phyloP scores from a whole-genome alignment of 2,888 invertebrate species.

The Schrankia costaestrigalis region DNA sequence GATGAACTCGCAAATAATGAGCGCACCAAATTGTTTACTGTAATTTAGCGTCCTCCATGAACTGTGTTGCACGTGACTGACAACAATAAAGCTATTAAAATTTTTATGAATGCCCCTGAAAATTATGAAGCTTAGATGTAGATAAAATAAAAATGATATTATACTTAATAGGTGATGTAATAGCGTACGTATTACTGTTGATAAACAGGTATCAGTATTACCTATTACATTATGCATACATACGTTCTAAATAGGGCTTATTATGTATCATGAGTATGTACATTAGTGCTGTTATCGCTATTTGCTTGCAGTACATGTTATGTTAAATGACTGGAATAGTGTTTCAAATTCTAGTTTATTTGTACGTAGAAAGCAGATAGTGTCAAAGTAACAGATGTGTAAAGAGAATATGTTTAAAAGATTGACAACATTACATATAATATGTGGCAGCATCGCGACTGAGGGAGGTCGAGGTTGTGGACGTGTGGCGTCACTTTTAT shows the following conservation, averaged over 20 bases:
- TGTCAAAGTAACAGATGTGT: constrained; percentile 2
- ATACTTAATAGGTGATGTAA: constrained; percentile 18
- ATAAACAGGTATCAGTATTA: constrained; percentile 1
- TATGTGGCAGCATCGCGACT: constrained; percentile 6
- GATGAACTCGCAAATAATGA: constrained; percentile 73
- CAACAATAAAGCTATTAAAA: constrained; percentile 69
- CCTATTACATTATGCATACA: neutral
- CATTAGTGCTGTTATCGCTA: neutral
- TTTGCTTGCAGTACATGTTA: neutral
- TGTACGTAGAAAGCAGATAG: neutral
- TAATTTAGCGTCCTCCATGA: constrained; percentile 68
- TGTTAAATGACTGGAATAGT: neutral
- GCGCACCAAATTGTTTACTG: constrained; percentile 74
- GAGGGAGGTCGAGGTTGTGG: constrained; percentile 34
- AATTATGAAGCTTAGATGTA: constrained; percentile 29
- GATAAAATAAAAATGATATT: constrained; percentile 34
- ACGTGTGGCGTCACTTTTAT: constrained; percentile 60
- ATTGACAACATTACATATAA: constrained; percentile 21
- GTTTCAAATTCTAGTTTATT: neutral
- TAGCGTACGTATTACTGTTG: constrained; percentile 4
- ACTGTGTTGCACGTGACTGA: constrained; percentile 65
- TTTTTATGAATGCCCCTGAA: constrained; percentile 46
- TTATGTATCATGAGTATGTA: too few relatives aligned
- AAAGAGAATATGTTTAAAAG: constrained; percentile 12
- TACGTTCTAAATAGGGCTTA: neutral